These are phyloP conservation scores for Smithornis capensis DNA, from an alignment of 2,113 vertebrate species.

Conservation along the genomic window DNA sequence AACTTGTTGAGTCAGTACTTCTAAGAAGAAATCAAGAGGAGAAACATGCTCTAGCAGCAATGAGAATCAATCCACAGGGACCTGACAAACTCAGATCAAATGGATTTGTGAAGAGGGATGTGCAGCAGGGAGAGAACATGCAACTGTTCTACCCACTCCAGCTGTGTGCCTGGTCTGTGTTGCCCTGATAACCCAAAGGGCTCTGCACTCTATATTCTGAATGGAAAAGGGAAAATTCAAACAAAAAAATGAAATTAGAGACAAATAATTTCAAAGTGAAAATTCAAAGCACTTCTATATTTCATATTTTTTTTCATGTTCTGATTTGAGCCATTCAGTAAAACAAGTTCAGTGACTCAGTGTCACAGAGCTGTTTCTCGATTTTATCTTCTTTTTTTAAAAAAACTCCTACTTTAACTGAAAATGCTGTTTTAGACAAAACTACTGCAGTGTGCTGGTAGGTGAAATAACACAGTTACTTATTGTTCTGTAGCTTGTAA, in stretches of 20 bases:
- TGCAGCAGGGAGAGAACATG: neutral
- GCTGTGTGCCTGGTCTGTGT: neutral
- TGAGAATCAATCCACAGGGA: neutral
- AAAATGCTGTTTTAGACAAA: neutral
- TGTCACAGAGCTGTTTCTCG: neutral
- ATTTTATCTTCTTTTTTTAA: neutral
- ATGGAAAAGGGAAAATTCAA: neutral
- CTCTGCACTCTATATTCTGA: neutral
- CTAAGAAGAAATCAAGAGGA: neutral
- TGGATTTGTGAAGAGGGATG: neutral
- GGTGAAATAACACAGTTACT: neutral
- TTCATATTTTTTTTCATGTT: neutral
- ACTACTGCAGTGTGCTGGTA: neutral
- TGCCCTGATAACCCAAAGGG: neutral
- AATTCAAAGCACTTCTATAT: neutral
- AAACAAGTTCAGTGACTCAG: neutral
- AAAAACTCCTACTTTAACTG: neutral
- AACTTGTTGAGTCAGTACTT: neutral
- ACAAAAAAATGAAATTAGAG: neutral
- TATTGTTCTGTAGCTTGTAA: too few relatives aligned
- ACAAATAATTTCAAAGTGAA: neutral
- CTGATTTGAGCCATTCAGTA: neutral
- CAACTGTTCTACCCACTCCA: neutral
- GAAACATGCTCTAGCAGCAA: neutral
- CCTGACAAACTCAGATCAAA: neutral